A percentile compares a stretch with the other conserved stretches of the same genome.
Evolutionary conservation across 2,888 invertebrate genomes (phyloP).

Genomic region (Amphipyra berbera): DNA sequence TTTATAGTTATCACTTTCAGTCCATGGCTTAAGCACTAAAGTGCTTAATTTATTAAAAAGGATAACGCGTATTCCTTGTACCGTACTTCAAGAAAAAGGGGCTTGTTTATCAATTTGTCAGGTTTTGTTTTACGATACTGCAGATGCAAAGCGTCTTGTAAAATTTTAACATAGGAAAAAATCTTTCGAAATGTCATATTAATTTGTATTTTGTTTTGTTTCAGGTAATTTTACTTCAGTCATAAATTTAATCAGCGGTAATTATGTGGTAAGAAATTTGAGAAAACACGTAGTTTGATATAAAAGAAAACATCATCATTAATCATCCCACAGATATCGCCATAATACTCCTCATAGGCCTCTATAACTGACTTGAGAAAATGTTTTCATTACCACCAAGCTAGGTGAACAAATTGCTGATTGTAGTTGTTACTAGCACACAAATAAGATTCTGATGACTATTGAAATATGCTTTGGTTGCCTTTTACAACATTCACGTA

Average conservation of each 20-base stretch:
- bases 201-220: slow-evolving; percentile 19
- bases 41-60: slow-evolving; percentile 8
- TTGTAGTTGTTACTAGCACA: too few species aligned
- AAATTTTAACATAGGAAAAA: too few species aligned
- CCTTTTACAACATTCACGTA: too few species aligned
- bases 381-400: not conserved
- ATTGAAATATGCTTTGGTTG: too few species aligned
- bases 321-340: too few species aligned
- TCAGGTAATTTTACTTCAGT: slow-evolving; percentile 36
- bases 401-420: too few species aligned
- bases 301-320: too few species aligned
- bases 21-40: slow-evolving; percentile 12
- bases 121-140: too few species aligned
- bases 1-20: slow-evolving; percentile 35
- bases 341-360: not conserved
- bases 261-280: slow-evolving; percentile 21
- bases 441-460: too few species aligned
- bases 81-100: too few species aligned
- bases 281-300: not conserved
- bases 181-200: not conserved
- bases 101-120: too few species aligned
- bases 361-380: not conserved
- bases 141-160: too few species aligned
- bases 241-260: not conserved
- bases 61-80: not conserved